Evolutionary conservation across 2,113 vertebrate species (phyloP).

Genomic region (Mesitornis unicolor): DNA sequence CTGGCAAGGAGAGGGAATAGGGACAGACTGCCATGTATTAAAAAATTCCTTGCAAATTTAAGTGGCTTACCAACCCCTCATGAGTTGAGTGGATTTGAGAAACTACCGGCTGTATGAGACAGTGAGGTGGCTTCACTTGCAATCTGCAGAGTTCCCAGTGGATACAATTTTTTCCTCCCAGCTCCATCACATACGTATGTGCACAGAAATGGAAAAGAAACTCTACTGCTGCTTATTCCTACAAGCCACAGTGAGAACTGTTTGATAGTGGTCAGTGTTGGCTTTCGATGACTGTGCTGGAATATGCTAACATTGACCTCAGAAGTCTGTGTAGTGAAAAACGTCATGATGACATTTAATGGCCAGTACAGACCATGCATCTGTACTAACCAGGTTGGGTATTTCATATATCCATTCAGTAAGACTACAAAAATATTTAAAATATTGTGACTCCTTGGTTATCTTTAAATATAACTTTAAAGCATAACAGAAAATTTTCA

Average conservation of each 20-base stretch:
- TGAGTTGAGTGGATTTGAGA: background rate
- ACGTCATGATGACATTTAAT: background rate
- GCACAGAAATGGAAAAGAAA: background rate
- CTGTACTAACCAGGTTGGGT: fast-evolving
- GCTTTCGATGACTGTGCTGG: background rate
- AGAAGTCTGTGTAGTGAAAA: background rate
- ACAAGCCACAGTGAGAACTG: background rate
- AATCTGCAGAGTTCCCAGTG: background rate
- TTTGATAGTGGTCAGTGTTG: background rate
- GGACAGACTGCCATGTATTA: background rate
- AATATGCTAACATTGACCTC: background rate
- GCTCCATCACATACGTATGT: background rate
- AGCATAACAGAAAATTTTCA: background rate
- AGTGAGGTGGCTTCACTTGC: background rate
- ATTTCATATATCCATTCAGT: background rate
- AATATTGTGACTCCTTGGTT: background rate
- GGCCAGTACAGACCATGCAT: background rate
- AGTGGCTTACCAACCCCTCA: background rate
- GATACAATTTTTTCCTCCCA: background rate
- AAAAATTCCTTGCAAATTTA: background rate
- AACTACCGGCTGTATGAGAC: background rate
- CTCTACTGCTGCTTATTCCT: background rate
- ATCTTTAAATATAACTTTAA: background rate
- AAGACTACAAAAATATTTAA: background rate
- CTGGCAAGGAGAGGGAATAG: background rate